phyloP scores from a whole-genome alignment of 2,797 vertebrate genomes.

The Sebastes ruberrimus region DNA sequence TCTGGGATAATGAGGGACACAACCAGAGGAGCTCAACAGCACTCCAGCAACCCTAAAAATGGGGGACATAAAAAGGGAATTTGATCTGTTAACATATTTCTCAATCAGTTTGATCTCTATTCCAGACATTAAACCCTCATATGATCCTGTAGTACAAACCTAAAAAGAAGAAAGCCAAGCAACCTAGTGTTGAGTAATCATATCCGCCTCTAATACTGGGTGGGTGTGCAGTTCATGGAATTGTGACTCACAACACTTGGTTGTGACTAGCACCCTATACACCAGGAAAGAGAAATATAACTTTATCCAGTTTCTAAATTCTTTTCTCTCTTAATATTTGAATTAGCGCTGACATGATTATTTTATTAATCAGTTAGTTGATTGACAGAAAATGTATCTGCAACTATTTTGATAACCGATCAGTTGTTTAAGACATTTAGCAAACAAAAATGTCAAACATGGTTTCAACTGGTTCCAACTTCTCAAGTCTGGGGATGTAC shows the following conservation, averaged over 20 bases:
- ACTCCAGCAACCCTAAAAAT: constrained; percentile 20
- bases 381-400: background rate
- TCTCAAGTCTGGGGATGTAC: background rate
- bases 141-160: background rate
- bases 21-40: background rate
- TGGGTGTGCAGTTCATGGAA: constrained; percentile 14
- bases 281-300: background rate
- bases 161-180: background rate
- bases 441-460: background rate
- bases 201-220: constrained; percentile 30
- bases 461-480: background rate
- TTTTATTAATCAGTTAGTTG: background rate
- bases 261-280: constrained; percentile 8
- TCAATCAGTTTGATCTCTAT: background rate
- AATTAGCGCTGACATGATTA: fast-evolving
- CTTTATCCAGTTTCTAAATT: background rate
- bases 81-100: background rate
- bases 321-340: background rate
- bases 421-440: background rate
- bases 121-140: background rate
- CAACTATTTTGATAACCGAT: background rate
- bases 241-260: constrained; percentile 46
- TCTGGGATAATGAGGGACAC: constrained; percentile 42
- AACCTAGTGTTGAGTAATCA: constrained; percentile 22
- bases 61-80: background rate